Base-by-base conservation (phyloP, 2,888 invertebrate species). In the Pocota personata region DNA sequence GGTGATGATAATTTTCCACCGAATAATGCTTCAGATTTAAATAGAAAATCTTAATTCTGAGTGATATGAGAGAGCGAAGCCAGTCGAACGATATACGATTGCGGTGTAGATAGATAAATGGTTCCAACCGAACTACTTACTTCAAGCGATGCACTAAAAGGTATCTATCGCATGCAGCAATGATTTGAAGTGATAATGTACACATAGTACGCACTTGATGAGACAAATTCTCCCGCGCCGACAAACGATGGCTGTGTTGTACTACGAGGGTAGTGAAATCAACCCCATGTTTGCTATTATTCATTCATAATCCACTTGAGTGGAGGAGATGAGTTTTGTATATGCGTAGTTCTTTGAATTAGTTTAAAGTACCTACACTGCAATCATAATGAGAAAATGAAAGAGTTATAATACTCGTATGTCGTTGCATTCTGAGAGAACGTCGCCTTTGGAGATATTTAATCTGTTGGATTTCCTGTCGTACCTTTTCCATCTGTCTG, bases 181-280 rank as follows among this genome's bases (percentile, higher is more conserved):
- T 73, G 69, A 76, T 30, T 48, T 66, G 32, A 84, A 80, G 80
- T 84, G 84, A 84, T 78, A 83, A 78, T 83, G 75, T 58, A 75
- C 52, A 40, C 52, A 76, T 66, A 55, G 50, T 46, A 58, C 69
- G 75, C 75, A 84, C 84, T 84, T 71, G 75, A 80, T 52, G 69
- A 64, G 67, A 19, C 43, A 58, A 71, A 50, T 48, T 57, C 55
- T 24, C 66, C 35, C 43, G 43, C 14, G 30, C 24, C 48, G 64
- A 43, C 24, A 48, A 58, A 52, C 62, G 58, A 35, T 14, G 14
- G 24, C 27, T 8, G 57, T 8, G 37, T 27, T 2, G 1, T 12
- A 48, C 24, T 19, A 6, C 21, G 43, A 73, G 79, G 83, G 73
- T 77, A 67, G 72, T 30, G 21, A 64, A 50, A 77, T 30, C 77